phyloP scores from a whole-genome alignment of 2,797 vertebrate species.

The Cyprinella venusta region DNA sequence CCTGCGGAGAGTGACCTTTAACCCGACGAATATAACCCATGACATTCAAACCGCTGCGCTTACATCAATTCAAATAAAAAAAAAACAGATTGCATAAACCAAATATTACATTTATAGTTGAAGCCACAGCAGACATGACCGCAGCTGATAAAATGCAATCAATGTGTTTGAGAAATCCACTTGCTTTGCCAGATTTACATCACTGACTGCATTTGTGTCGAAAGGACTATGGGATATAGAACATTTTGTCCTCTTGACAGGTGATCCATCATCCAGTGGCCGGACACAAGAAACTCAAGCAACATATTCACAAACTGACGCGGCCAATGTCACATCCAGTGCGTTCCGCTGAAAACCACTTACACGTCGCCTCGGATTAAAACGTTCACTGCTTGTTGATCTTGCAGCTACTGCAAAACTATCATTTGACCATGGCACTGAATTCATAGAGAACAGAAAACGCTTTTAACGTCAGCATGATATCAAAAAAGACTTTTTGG shows the following conservation, averaged over 20 bases:
- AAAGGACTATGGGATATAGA: conserved; percentile 13
- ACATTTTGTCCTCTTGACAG: conserved; percentile 36
- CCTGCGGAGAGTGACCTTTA: no score
- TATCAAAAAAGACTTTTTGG: no score
- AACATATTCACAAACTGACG: conserved; percentile 28
- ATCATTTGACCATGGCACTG: background rate
- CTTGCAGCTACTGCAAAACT: background rate
- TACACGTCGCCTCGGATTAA: background rate
- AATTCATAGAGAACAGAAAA: background rate
- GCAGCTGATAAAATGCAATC: background rate
- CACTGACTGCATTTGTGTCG: conserved; percentile 31
- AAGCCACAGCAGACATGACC: background rate
- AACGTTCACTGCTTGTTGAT: background rate
- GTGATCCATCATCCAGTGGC: conserved; percentile 20
- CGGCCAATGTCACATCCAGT: background rate
- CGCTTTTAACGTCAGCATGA: background rate
- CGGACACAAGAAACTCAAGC: conserved; percentile 2
- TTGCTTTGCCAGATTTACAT: background rate
- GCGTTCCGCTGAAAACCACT: background rate
- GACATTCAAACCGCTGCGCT: no score
- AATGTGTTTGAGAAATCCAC: conserved; percentile 19
- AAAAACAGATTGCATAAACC: no score
- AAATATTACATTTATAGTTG: no score
- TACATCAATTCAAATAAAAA: no score
- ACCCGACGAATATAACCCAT: no score